phyloP scores from a whole-genome alignment of 2,888 invertebrate genomes.

The Lymantria monacha region DNA sequence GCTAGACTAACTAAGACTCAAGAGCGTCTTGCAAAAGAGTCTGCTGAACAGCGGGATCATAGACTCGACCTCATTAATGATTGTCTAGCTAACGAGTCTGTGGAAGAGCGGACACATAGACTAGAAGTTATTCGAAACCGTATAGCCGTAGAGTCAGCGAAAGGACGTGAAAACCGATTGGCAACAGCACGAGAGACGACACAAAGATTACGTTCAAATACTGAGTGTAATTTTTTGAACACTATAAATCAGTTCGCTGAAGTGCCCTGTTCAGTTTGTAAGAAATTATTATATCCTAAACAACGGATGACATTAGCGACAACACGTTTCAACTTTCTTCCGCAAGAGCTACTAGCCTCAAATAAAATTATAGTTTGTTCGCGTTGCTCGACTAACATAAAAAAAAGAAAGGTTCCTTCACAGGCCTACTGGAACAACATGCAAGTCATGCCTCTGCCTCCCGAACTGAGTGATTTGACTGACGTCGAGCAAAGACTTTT shows the following conservation, averaged over 20 bases:
- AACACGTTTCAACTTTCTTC: not conserved
- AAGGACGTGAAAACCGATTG: not conserved
- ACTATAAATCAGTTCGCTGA: conserved; percentile 8
- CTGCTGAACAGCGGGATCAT: conserved; percentile 3
- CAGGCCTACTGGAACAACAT: conserved; percentile 28
- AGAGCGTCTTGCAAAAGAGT: conserved; percentile 6
- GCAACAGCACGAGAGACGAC: not conserved
- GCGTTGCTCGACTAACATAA: not conserved
- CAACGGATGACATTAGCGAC: conserved; percentile 1
- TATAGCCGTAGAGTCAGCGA: conserved; percentile 5
- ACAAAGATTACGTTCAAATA: not conserved
- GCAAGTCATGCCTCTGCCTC: conserved; percentile 14
- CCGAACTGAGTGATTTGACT: conserved; percentile 17
- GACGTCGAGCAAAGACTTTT: conserved; percentile 15
- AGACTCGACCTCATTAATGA: not conserved
- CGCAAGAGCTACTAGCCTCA: not conserved
- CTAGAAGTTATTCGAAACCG: conserved; percentile 5
- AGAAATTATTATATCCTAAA: conserved; percentile 13
- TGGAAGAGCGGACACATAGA: conserved; percentile 1
- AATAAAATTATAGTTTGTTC: not conserved
- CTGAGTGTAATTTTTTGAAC: not conserved
- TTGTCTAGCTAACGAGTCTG: conserved; percentile 9
- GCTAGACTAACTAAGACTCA: conserved; percentile 3
- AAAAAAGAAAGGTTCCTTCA: conserved; percentile 20
- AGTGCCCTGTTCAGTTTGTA: conserved; percentile 10